Base-by-base conservation (phyloP, 2,888 invertebrate genomes). In the Tyria jacobaeae region DNA sequence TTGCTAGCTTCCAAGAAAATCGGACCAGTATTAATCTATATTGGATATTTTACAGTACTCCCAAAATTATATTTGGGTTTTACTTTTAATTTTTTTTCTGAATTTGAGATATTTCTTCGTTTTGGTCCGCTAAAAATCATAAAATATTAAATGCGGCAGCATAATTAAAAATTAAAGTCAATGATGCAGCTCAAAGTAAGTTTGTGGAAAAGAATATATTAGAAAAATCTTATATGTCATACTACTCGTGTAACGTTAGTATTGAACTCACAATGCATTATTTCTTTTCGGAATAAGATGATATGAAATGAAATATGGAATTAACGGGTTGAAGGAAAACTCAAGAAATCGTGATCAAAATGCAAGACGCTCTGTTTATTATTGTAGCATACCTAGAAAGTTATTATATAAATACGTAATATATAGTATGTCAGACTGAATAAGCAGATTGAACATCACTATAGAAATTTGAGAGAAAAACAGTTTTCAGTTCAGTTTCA, bases 1-100 rank as follows among this genome's bases (percentile, higher is more conserved):
- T 78, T 76, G 67, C 73, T 79, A 76, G 77, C 74, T 80, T 71
- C 61, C 70, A 70, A 74, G 76, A 77, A 80, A 84, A 82, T 82
- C 76, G 74, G 71, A 76, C 73, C 75, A 76, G 76, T 76, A 81
- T 81, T 83, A 83, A 83, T 84, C 75, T 79, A n/a, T 69, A 74
- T 72, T 77, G 76, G 71, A 63, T 64, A 70, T 74, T 71, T 79
- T 76, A 60, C 52, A 70, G 62, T 61, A 21, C 58, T 63, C 51
- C 47, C 55, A 31, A 68, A 66, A 59, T 67, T 58, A 52, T 66
- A 31, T 58, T 17, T 15, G 9, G 17, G 0, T 25, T 41, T 58
- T 41, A 12, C 17, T 27, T 41, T n/a, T 4, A 56, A 21, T 0
- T 21, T 21, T 21, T n/a, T 1, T 21, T 41, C 21, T 21, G 17